Evolutionary conservation across 2,797 vertebrate species (phyloP).

Genomic region (Mareca penelope): DNA sequence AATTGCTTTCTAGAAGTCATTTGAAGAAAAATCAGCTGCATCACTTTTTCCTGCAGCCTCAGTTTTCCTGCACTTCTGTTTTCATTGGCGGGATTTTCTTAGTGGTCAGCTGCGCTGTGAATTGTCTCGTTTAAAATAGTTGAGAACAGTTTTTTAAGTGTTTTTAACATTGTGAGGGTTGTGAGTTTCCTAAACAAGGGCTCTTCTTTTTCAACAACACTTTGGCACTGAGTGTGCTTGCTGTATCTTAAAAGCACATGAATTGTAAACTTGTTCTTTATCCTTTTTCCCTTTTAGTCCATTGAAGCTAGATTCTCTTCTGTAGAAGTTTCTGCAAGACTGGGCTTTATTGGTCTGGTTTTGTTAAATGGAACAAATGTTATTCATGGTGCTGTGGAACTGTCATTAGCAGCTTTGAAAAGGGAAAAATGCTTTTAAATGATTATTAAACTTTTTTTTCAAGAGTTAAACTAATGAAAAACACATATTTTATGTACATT

Average conservation of each 20-base stretch:
- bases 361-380: not conserved
- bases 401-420: not conserved
- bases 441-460: not conserved
- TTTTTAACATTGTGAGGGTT: not conserved
- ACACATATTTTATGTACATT: not conserved
- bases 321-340: not conserved
- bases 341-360: not conserved
- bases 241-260: not conserved
- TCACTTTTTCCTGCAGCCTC: not conserved
- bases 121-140: not conserved
- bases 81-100: not conserved
- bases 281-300: not conserved
- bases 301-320: not conserved
- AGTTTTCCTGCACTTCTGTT: conserved; percentile 7
- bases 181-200: too few relatives aligned
- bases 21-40: not conserved
- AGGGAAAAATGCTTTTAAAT: not conserved
- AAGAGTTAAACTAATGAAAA: not conserved
- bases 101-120: not conserved
- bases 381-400: not conserved
- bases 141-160: not conserved
- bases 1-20: conserved; percentile 67
- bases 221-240: not conserved
- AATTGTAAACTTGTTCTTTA: not conserved
- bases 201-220: not conserved